phyloP scores from a whole-genome alignment of 2,888 invertebrate species.

The Lamellibrachia columna region DNA sequence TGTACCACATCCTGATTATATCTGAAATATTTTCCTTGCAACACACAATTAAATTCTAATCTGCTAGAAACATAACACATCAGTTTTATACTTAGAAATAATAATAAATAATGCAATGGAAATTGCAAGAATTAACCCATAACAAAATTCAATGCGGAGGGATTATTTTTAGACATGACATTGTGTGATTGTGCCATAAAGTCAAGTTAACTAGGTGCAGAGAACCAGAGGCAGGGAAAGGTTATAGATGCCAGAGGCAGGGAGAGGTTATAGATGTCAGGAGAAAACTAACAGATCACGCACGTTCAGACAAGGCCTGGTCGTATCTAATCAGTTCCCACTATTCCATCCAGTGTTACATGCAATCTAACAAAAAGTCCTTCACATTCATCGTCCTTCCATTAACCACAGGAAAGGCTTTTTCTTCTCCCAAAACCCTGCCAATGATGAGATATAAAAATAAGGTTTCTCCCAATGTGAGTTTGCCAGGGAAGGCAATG shows the following conservation, averaged over 20 bases:
- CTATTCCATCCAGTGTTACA: background rate
- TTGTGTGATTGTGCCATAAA: background rate
- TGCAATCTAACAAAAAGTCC: background rate
- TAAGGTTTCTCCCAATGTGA: background rate
- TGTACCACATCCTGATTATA: no score
- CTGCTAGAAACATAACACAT: no score
- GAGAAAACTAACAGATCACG: background rate
- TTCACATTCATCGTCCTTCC: background rate
- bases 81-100: no score
- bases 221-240: background rate
- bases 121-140: background rate
- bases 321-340: background rate
- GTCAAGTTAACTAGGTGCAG: background rate
- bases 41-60: no score
- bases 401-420: background rate
- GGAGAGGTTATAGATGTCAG: background rate
- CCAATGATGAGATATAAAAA: background rate
- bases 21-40: no score
- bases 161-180: background rate
- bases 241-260: background rate
- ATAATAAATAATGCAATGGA: background rate
- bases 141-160: background rate
- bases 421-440: background rate
- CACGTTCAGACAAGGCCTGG: background rate
- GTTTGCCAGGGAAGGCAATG: background rate